Base-by-base conservation (phyloP, 2,797 vertebrate genomes). In the Odontamblyopus rebecca region DNA sequence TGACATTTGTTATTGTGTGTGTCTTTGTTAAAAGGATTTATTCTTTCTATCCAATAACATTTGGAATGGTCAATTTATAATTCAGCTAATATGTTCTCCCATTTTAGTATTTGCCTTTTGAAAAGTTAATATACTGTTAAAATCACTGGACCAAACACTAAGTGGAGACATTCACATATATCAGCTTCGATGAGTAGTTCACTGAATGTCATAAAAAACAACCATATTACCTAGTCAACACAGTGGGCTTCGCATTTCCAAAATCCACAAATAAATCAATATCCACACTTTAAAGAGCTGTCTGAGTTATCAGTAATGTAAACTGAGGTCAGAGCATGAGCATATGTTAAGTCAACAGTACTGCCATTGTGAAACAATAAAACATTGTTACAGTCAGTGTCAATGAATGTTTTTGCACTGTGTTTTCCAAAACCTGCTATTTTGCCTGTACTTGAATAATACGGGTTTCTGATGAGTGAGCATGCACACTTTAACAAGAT, bases 341-440 rank as follows among this genome's bases (percentile, higher is more conserved):
- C 83, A 87, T 84, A 72, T 85, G 83, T 87, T 90, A 73, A 78
- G 81, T 88, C 79, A 82, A 89, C 83, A 90, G 89, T 91, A 90
- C 92, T 91, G 91, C 89, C 90, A 89, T 84, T 88, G 86, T 91
- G 73, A 91, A 88, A 86, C 87, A 93, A 93, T 88, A 91, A 92
- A 90, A 79, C 73, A 72, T 35, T 72, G 74, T 86, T 73, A 67
- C 72, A 61, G 78, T 76, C 75, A 19, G 38, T 26, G 70, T 74
- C 71, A n/a, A n/a, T n/a, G n/a, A 35, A 67, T 68, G 44, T 6
- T 63, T 44, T 60, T 12, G 26, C 61, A 68, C 51, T 29, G 50
- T 13, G 13, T 12, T 6, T 75, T 32, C 26, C 73, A 19, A 26
- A 29, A 61, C 7, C 1, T 16, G 12, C 41, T 15, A 61, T 48